Conservation (phyloP, 2,888 invertebrate species). For the Seira musarum region DNA sequence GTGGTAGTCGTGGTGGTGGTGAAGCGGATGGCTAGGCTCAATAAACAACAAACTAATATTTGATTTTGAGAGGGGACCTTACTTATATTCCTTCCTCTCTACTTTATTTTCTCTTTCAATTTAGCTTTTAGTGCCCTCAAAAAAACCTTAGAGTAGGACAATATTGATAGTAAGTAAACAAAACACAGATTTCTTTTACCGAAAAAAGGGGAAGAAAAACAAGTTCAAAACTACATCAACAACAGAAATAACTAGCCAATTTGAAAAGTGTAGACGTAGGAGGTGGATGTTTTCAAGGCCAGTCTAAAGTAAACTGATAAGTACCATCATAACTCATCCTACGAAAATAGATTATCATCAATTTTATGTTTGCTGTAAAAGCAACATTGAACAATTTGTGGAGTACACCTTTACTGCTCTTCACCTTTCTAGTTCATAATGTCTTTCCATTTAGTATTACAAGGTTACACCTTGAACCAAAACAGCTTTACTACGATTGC, state of each 20-base stretch:
- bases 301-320: neutral
- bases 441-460: neutral
- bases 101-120: neutral
- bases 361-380: neutral
- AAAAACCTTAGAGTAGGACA: neutral
- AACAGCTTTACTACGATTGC: neutral
- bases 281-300: neutral
- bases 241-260: too few relatives aligned
- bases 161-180: neutral
- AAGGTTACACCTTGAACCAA: neutral
- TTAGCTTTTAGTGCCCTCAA: neutral
- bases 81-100: neutral
- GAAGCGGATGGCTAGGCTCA: neutral
- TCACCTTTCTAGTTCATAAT: neutral
- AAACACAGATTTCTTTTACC: neutral
- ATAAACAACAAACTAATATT: conserved; percentile 26
- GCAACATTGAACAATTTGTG: neutral
- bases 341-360: neutral
- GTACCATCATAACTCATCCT: neutral
- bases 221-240: too few relatives aligned
- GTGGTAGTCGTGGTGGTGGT: too few relatives aligned
- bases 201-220: neutral
- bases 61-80: conserved; percentile 4
- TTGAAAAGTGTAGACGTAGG: too few relatives aligned
- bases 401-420: neutral